Evolutionary conservation across 2,888 invertebrate genomes (phyloP).

Genomic region (Pseudococcus jackbeardsleyi): DNA sequence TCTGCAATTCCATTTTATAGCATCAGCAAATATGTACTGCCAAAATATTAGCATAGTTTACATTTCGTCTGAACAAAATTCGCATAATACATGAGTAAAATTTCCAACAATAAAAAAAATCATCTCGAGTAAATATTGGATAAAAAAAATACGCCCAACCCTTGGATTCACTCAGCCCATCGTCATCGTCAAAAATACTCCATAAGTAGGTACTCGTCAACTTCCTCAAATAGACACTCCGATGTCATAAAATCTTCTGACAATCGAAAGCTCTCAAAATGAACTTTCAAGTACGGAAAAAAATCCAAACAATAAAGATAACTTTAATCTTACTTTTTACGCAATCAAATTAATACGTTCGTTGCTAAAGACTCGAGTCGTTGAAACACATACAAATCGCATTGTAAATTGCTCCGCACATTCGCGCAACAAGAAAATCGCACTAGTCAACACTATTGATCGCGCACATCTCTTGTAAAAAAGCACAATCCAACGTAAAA

Average conservation of each 20-base stretch:
- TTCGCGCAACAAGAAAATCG: conserved; percentile 8
- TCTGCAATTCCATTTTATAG: neutral
- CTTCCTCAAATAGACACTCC: conserved; percentile 1
- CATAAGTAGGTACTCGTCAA: neutral
- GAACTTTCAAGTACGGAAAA: neutral
- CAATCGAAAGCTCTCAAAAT: neutral
- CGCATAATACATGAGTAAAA: no score
- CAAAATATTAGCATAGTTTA: neutral
- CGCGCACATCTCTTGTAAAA: neutral
- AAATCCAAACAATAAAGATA: neutral
- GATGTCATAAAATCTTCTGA: neutral
- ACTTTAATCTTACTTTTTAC: conserved; percentile 6
- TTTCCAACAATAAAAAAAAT: neutral
- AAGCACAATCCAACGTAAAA: neutral
- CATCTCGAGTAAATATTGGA: neutral
- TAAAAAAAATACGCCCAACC: neutral
- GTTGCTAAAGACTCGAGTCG: neutral
- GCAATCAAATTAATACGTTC: neutral
- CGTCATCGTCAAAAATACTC: neutral
- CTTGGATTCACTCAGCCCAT: neutral
- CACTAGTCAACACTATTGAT: neutral
- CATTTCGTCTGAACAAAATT: neutral
- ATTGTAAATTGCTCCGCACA: conserved; percentile 17
- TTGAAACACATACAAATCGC: neutral
- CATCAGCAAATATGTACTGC: neutral